These are phyloP conservation scores for Phycodurus eques DNA, from an alignment of 2,113 vertebrate genomes.

Conservation along the genomic window DNA sequence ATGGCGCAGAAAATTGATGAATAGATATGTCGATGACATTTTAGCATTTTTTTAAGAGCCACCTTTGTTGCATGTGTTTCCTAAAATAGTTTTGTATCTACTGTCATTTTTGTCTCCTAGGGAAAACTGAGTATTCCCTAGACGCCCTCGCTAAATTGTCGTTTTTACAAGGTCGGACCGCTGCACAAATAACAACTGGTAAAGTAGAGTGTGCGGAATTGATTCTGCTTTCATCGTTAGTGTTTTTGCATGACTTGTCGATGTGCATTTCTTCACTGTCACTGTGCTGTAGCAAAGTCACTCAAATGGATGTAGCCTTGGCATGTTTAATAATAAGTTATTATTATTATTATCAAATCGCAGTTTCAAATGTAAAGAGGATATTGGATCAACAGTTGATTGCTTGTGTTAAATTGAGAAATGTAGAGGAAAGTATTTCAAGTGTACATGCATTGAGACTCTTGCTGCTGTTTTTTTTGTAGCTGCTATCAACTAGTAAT, in stretches of 20 bases:
- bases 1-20: neutral
- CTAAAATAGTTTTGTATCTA: neutral
- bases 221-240: neutral
- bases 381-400: neutral
- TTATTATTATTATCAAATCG: neutral
- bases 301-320: neutral
- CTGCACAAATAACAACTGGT: conserved; percentile 64
- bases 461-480: neutral
- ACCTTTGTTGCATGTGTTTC: neutral
- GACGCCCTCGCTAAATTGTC: conserved; percentile 65
- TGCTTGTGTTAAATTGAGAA: neutral
- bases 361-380: neutral
- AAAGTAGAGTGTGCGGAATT: neutral
- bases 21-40: neutral
- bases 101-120: conserved; percentile 2
- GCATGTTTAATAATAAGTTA: neutral
- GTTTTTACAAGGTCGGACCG: conserved; percentile 70
- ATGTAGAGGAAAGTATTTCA: neutral
- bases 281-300: neutral
- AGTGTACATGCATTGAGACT: neutral
- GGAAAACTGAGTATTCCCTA: conserved; percentile 39
- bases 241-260: neutral
- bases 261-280: neutral
- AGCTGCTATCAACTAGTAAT: neutral
- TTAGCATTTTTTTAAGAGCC: neutral